Percentiles rank a stretch among this genome's conserved stretches.
These are phyloP conservation scores for Phyllopteryx taeniolatus DNA, from an alignment of 2,113 vertebrate species.

Conservation along the genomic window DNA sequence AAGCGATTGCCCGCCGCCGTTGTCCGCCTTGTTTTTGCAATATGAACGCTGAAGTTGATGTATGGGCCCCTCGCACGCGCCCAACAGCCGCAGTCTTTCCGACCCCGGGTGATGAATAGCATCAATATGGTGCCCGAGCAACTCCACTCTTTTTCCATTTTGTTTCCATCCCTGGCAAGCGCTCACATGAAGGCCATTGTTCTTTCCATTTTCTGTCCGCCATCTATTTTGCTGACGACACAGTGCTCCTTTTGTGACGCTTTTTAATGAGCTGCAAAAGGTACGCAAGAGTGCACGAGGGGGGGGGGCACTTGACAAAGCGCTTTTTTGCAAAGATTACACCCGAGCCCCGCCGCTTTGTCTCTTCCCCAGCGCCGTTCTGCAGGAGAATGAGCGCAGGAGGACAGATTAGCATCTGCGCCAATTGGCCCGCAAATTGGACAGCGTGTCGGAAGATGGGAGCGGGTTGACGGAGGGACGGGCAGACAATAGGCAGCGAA, in stretches of 20 bases:
- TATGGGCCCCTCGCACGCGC: slow-evolving; percentile 59
- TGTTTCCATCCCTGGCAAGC: slow-evolving; percentile 54
- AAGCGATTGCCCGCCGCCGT: slow-evolving; percentile 53
- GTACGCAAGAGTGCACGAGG: slow-evolving; percentile 50
- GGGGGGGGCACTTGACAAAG: slow-evolving; percentile 57
- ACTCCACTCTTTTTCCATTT: slow-evolving; percentile 53
- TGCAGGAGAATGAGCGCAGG: slow-evolving; percentile 54
- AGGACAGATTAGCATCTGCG: slow-evolving; percentile 66
- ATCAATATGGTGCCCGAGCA: slow-evolving; percentile 59
- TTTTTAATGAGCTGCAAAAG: slow-evolving; percentile 60
- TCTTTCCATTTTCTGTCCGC: slow-evolving; percentile 35
- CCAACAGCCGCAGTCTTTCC: slow-evolving; percentile 52
- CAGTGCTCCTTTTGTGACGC: slow-evolving; percentile 37
- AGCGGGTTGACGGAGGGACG: slow-evolving; percentile 38
- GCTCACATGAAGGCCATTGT: slow-evolving; percentile 56
- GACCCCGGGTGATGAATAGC: slow-evolving; percentile 72
- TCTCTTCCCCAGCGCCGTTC: slow-evolving; percentile 41
- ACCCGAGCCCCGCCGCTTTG: slow-evolving; percentile 51
- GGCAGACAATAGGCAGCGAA: slow-evolving; percentile 55
- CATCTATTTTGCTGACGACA: slow-evolving; percentile 18
- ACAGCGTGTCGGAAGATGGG: slow-evolving; percentile 58
- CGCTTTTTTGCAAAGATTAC: slow-evolving; percentile 62
- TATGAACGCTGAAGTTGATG: slow-evolving; percentile 70
- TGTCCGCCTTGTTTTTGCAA: slow-evolving; percentile 51
- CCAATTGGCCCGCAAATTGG: slow-evolving; percentile 69